These are phyloP conservation scores for Nicator chloris DNA, from an alignment of 2,113 vertebrate genomes.

Conservation along the genomic window DNA sequence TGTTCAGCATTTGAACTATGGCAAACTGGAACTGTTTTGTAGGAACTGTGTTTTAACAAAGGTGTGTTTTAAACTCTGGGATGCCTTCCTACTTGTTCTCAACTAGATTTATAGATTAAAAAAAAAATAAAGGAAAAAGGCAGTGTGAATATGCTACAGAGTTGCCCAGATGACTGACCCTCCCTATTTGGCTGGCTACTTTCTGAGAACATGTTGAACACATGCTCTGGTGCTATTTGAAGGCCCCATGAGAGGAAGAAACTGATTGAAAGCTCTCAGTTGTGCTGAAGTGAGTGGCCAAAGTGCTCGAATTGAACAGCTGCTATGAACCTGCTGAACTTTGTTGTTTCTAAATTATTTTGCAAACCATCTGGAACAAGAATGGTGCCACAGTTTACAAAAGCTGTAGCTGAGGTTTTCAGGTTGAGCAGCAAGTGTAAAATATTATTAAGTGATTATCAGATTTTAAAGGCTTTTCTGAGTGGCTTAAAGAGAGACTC, in stretches of 20 bases:
- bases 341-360: conserved; percentile 91
- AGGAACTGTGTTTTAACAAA: neutral
- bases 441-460: conserved; percentile 16
- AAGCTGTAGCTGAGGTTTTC: conserved; percentile 29
- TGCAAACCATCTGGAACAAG: conserved; percentile 86
- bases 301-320: conserved; percentile 78
- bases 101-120: neutral
- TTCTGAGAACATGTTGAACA: conserved; percentile 61
- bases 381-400: conserved; percentile 35
- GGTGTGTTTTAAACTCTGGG: neutral
- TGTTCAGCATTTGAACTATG: neutral
- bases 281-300: conserved; percentile 73
- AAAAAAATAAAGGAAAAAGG: neutral
- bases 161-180: neutral
- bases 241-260: conserved; percentile 54
- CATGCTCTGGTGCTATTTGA: conserved; percentile 64
- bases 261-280: conserved; percentile 69
- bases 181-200: conserved; percentile 47
- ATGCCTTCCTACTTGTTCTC: neutral
- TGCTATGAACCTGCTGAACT: conserved; percentile 84
- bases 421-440: neutral
- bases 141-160: neutral
- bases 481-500: neutral
- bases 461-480: conserved; percentile 16
- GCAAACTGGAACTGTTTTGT: neutral